These are phyloP conservation scores for Australoheros facetus DNA, from an alignment of 2,797 vertebrate genomes.

Conservation along the genomic window DNA sequence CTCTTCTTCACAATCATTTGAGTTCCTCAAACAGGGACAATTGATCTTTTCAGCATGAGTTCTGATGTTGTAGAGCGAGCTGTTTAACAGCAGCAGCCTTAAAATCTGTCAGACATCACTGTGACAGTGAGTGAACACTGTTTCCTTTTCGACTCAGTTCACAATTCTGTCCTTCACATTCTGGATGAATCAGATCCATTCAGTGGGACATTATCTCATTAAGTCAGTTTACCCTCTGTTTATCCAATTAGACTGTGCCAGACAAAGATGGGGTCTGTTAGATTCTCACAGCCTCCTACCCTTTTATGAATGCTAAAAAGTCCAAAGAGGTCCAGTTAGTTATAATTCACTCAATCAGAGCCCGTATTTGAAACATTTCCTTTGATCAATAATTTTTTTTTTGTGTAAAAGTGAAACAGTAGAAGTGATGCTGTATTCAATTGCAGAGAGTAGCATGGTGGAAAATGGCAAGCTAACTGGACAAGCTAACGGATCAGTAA, in stretches of 20 bases:
- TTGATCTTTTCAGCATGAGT: accelerated
- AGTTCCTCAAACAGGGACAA: not conserved
- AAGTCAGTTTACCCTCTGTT: slow-evolving; percentile 43
- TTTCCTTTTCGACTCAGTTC: slow-evolving; percentile 15
- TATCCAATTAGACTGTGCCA: slow-evolving; percentile 27
- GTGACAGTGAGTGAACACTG: not conserved
- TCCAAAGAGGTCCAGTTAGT: not conserved
- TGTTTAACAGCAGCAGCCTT: not conserved
- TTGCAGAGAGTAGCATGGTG: slow-evolving; percentile 28
- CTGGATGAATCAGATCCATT: slow-evolving; percentile 46
- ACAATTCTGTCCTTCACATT: not conserved
- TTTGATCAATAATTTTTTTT: not conserved
- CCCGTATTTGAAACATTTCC: not conserved
- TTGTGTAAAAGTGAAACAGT: not conserved
- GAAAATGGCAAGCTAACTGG: slow-evolving; percentile 63
- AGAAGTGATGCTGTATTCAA: accelerated
- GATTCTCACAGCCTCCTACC: not conserved
- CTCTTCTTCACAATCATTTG: not conserved
- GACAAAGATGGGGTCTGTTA: slow-evolving; percentile 65
- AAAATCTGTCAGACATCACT: not conserved
- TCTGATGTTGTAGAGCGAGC: not conserved
- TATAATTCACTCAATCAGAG: not conserved
- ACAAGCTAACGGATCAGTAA: slow-evolving; percentile 48
- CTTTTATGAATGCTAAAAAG: not conserved
- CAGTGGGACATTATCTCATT: slow-evolving; percentile 60